Evolutionary conservation across 2,888 invertebrate genomes (phyloP).

Genomic region (Limnephilus marmoratus): DNA sequence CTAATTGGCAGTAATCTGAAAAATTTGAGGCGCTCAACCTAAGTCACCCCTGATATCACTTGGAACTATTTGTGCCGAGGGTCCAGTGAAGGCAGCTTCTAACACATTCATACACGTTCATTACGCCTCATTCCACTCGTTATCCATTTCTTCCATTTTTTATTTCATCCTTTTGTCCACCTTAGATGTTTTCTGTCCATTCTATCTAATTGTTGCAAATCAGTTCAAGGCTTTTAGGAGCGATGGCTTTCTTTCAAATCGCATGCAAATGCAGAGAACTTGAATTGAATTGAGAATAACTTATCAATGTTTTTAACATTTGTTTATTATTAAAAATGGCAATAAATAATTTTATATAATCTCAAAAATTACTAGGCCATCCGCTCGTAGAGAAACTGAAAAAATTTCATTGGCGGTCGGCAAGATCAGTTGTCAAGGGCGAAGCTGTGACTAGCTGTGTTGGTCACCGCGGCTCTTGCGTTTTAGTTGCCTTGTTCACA

Average conservation of each 20-base stretch:
- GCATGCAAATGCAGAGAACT: not conserved
- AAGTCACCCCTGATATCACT: constrained; percentile 64
- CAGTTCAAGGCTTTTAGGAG: constrained; percentile 6
- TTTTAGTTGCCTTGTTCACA: no score
- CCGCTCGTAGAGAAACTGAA: no score
- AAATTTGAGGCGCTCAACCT: constrained; percentile 66
- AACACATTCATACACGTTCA: constrained; percentile 60
- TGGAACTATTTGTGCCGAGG: constrained; percentile 55
- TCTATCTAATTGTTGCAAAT: constrained; percentile 26
- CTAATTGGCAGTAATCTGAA: constrained; percentile 63
- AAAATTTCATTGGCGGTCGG: no score
- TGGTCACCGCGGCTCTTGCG: no score
- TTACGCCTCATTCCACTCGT: constrained; percentile 63
- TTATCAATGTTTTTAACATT: not conserved
- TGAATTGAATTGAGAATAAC: not conserved
- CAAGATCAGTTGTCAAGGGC: no score
- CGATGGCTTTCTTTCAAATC: not conserved
- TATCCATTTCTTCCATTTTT: constrained; percentile 47
- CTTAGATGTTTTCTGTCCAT: constrained; percentile 15
- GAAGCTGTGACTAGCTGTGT: no score
- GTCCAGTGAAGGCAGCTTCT: constrained; percentile 51
- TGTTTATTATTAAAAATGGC: not conserved
- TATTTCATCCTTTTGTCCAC: constrained; percentile 47
- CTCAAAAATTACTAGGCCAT: no score
- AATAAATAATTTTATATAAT: no score